These are phyloP conservation scores for Anarsia innoxiella DNA, from an alignment of 2,888 invertebrate species.

Conservation along the genomic window DNA sequence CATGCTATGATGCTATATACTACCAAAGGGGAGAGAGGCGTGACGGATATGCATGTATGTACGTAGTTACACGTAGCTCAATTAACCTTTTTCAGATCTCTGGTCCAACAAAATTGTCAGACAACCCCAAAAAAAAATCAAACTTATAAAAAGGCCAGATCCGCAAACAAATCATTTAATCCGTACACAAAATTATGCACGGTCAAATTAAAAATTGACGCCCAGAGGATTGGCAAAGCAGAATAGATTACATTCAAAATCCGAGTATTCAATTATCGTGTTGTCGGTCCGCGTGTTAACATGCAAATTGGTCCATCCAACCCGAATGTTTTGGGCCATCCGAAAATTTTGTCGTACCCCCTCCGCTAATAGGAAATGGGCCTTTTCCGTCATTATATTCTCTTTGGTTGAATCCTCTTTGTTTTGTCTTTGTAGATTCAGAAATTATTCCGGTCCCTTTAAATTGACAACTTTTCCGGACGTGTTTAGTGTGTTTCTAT, in stretches of 20 bases:
- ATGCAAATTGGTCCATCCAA: conserved; percentile 52
- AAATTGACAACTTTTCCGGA: conserved; percentile 37
- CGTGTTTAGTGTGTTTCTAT: conserved; percentile 22
- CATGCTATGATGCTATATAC: no score
- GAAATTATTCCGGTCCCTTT: conserved; percentile 44
- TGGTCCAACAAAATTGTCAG: no score
- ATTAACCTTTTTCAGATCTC: no score
- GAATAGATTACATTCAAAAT: conserved; percentile 45
- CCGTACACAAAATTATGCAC: conserved; percentile 20
- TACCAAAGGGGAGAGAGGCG: no score
- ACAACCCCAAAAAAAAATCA: background rate
- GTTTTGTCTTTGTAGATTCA: conserved; percentile 50
- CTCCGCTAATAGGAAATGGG: conserved; percentile 57
- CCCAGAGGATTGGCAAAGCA: conserved; percentile 27
- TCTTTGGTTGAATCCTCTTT: conserved; percentile 45
- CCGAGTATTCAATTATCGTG: conserved; percentile 55
- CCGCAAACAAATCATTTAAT: conserved; percentile 6
- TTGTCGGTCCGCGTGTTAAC: conserved; percentile 54
- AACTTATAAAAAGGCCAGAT: background rate
- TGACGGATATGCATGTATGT: no score
- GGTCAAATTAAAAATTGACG: conserved; percentile 43
- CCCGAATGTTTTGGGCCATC: conserved; percentile 25
- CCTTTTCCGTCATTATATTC: conserved; percentile 58
- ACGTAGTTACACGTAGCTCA: no score
- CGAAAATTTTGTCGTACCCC: conserved; percentile 47